Evolutionary conservation across 2,113 vertebrate species (phyloP).

Genomic region (Pogona vitticeps): DNA sequence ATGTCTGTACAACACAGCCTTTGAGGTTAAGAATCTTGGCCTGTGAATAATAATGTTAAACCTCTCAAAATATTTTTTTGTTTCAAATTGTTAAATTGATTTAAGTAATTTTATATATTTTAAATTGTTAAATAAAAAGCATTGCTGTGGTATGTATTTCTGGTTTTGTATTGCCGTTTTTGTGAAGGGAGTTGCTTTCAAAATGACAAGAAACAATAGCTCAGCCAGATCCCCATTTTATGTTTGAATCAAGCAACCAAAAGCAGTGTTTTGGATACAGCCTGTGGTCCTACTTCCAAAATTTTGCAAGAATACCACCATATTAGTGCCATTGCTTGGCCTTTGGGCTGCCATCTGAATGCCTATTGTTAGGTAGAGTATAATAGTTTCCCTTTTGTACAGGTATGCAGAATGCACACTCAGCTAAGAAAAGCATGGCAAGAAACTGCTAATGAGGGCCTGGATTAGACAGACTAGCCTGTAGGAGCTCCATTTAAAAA

Average conservation of each 20-base stretch:
- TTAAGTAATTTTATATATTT: too few species aligned
- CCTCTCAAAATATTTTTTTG: too few species aligned
- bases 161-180: too few species aligned
- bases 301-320: background rate
- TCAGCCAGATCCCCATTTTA: background rate
- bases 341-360: background rate
- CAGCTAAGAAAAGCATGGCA: background rate
- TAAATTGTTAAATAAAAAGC: too few species aligned
- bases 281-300: background rate
- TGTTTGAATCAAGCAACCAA: rapidly evolving
- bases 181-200: too few species aligned
- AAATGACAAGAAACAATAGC: background rate
- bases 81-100: too few species aligned
- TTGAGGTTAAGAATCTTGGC: too few species aligned
- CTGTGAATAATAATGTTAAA: too few species aligned
- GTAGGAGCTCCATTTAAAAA: background rate
- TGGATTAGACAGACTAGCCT: background rate
- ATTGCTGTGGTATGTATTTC: too few species aligned
- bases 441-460: background rate
- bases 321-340: background rate
- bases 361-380: background rate
- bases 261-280: background rate
- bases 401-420: background rate
- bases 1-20: too few species aligned
- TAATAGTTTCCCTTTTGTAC: background rate